A percentile compares a stretch with the other conserved stretches of the same genome.
Conservation (phyloP, 2,113 vertebrate genomes). For the Coreoperca whiteheadi region DNA sequence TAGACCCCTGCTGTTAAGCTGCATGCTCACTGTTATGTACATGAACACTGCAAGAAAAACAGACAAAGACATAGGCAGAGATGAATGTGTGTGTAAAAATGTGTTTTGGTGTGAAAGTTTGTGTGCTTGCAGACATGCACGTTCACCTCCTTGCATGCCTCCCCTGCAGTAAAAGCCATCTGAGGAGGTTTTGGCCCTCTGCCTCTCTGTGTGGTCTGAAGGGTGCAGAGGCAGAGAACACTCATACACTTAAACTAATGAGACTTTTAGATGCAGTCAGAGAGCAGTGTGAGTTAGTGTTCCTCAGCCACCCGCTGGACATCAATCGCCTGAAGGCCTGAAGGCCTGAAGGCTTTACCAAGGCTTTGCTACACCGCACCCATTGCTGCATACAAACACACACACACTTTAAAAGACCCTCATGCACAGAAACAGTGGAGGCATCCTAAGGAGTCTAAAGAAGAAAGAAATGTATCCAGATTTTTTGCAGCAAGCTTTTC, state of each 20-base stretch:
- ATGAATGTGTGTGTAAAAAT: conserved; percentile 21
- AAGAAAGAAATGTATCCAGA: conserved; percentile 5
- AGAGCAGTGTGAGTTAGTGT: conserved; percentile 66
- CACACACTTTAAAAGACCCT: neutral
- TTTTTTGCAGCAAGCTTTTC: neutral
- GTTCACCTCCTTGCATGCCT: conserved; percentile 31
- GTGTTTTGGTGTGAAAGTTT: conserved; percentile 30
- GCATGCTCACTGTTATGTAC: conserved; percentile 41
- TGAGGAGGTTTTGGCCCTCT: conserved; percentile 55
- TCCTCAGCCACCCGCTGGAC: conserved; percentile 59
- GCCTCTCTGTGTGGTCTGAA: conserved; percentile 41
- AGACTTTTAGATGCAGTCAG: conserved; percentile 71
- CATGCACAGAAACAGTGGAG: neutral
- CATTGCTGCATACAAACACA: conserved; percentile 4
- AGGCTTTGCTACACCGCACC: conserved; percentile 50
- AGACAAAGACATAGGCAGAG: conserved; percentile 3
- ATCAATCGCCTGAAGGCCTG: conserved; percentile 55
- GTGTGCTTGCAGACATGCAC: conserved; percentile 31
- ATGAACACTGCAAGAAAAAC: conserved; percentile 25
- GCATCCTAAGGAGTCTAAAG: conserved; percentile 22
- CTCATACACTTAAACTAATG: conserved; percentile 77
- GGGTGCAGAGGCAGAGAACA: conserved; percentile 52
- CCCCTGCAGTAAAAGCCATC: conserved; percentile 32
- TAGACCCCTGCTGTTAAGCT: conserved; percentile 65
- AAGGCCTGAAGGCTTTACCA: conserved; percentile 60